Conservation (phyloP, 2,888 invertebrate genomes). For the Agelastica alni region DNA sequence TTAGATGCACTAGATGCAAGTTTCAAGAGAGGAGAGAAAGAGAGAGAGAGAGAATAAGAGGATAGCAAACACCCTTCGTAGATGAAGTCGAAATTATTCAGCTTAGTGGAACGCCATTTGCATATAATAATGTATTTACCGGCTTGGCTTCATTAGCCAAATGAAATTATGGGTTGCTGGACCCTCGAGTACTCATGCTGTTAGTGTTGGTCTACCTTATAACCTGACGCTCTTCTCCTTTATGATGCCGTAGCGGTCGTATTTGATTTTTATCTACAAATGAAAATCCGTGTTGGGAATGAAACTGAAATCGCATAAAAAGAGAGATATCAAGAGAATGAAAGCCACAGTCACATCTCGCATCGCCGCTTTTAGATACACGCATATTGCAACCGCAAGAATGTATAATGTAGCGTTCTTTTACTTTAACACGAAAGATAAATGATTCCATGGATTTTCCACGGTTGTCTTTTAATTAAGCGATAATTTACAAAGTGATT, state of each 20-base stretch:
- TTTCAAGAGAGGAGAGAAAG: background rate
- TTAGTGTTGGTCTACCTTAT: slow-evolving; percentile 29
- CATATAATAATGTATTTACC: slow-evolving; percentile 41
- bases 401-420: too few relatives aligned
- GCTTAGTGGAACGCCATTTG: slow-evolving; percentile 51
- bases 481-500: too few relatives aligned
- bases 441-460: too few relatives aligned
- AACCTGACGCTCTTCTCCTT: slow-evolving; percentile 34
- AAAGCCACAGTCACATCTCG: background rate
- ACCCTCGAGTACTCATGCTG: slow-evolving; percentile 39
- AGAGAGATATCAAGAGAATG: slow-evolving; percentile 3
- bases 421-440: too few relatives aligned
- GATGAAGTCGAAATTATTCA: slow-evolving; percentile 41
- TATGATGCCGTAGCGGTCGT: slow-evolving; percentile 36
- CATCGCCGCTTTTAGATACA: background rate
- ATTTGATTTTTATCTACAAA: slow-evolving; percentile 41
- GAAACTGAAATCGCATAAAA: slow-evolving; percentile 24
- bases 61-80: slow-evolving; percentile 17
- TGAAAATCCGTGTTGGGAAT: slow-evolving; percentile 20
- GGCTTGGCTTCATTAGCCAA: slow-evolving; percentile 53
- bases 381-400: too few relatives aligned
- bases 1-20: slow-evolving; percentile 27
- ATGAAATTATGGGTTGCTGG: slow-evolving; percentile 51
- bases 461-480: too few relatives aligned
- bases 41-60: too few relatives aligned